Evolutionary conservation across 1,140 invertebrate genomes (phyloP).

Genomic region (Zaprionus taronus): DNA sequence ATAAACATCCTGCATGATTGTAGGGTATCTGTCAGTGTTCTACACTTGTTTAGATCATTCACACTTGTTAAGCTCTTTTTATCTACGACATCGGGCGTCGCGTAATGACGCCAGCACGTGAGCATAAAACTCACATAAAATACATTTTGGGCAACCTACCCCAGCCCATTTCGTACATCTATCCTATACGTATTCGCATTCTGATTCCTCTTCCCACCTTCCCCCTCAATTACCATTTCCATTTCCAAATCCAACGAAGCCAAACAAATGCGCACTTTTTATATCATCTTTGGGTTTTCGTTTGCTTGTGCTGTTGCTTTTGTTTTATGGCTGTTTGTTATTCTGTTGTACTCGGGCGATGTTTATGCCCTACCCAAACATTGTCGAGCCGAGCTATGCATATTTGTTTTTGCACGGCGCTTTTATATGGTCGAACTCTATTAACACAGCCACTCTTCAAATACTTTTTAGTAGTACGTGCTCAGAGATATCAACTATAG

Average conservation of each 20-base stretch:
- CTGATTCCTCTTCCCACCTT: background rate
- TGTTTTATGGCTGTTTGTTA: slow-evolving; percentile 65
- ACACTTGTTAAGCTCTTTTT: slow-evolving; percentile 19
- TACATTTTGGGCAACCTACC: slow-evolving; percentile 22
- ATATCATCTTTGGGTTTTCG: slow-evolving; percentile 50
- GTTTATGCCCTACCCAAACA: slow-evolving; percentile 66
- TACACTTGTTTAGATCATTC: background rate
- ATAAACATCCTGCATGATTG: background rate
- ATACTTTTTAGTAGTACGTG: slow-evolving; percentile 36
- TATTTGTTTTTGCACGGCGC: slow-evolving; percentile 63
- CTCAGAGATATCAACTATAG: slow-evolving; percentile 23
- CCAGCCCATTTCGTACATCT: slow-evolving; percentile 2
- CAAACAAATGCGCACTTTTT: slow-evolving; percentile 63
- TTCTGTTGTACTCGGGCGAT: slow-evolving; percentile 41
- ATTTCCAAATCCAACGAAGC: slow-evolving; percentile 38
- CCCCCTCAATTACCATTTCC: background rate
- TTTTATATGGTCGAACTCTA: slow-evolving; percentile 40
- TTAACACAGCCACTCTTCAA: slow-evolving; percentile 23
- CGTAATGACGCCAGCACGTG: slow-evolving; percentile 64
- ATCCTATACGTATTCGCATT: background rate
- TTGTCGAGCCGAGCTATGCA: slow-evolving; percentile 59
- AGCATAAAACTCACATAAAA: slow-evolving; percentile 63
- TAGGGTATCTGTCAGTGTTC: background rate
- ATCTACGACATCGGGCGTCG: slow-evolving; percentile 21
- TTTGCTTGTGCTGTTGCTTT: slow-evolving; percentile 42